Conservation (phyloP, 2,113 vertebrate genomes). For the Talpa occidentalis region DNA sequence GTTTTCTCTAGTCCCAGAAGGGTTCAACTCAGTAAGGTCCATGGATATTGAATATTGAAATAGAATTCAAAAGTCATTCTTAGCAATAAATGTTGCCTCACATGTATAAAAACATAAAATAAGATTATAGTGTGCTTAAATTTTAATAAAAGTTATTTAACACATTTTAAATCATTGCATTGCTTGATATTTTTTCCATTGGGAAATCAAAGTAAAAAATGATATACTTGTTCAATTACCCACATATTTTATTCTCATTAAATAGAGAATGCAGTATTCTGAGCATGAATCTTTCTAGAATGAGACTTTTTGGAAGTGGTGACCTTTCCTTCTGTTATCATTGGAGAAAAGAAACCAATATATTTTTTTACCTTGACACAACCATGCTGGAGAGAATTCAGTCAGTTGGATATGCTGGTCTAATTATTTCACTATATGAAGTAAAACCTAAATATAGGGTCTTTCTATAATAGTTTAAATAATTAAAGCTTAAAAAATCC, state of each 20-base stretch:
- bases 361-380: conserved; percentile 48
- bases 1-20: background rate
- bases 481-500: conserved; percentile 64
- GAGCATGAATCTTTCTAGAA: conserved; percentile 73
- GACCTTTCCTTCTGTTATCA: conserved; percentile 76
- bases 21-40: background rate
- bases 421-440: conserved; percentile 69
- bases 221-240: conserved; percentile 66
- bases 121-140: conserved; percentile 80
- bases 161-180: conserved; percentile 79
- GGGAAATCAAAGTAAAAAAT: conserved; percentile 74
- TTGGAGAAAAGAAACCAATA: conserved; percentile 77
- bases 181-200: conserved; percentile 80
- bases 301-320: conserved; percentile 73
- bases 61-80: conserved; percentile 30
- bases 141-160: conserved; percentile 82
- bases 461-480: conserved; percentile 46
- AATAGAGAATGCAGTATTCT: conserved; percentile 56
- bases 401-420: conserved; percentile 28
- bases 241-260: conserved; percentile 73
- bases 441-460: conserved; percentile 59
- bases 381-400: conserved; percentile 33
- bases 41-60: background rate
- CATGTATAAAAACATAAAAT: conserved; percentile 81
- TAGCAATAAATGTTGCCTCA: conserved; percentile 47